Base-by-base conservation (phyloP, 1,140 invertebrate species). In the Parasteatoda tepidariorum region DNA sequence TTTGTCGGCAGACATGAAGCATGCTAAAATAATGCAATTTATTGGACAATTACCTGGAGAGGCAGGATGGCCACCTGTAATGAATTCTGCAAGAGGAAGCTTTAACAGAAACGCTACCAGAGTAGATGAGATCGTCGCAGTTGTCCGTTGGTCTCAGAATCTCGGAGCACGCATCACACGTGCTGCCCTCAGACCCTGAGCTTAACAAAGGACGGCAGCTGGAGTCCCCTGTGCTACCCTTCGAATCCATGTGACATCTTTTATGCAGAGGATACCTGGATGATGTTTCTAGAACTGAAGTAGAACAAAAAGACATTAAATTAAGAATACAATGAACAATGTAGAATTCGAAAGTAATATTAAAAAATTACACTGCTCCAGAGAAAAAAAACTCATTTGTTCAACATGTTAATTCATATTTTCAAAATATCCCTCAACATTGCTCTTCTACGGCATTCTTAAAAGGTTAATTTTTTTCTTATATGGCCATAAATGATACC, bases 161-260 rank as follows among this genome's bases (percentile, higher is more conserved):
- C 55, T 85, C 84, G 18, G 81, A 85, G 67, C 73, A 83, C 6
- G 81, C 82, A 57, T 85, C 84, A 34, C 84, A 85, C 6, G 75
- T 84, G 48, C 81, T 84, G 71, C 62, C 31, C 55, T 78, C 73
- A 15, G 67, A 83, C 4, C 79, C 79, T 38, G 76, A 85, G 38
- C 76, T 82, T 22, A 82, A 24, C 18, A 82, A 62, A 6, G 61
- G 71, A 9, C 62, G 78, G 6, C 38, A 57, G 41, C 78, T 67
- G 13, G 73, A 75, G 13, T 84, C 83, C 9, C 68, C 48, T 15
- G 54, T 76, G 11, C 61, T 33, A 13, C 59, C 48, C 9, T 68
- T 54, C n/a, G 48, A 54, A 18, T 83, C 70, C 30, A 68, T 30
- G 33, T 76, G 71, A 34, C 54, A 66, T 22, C 61, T 54, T 30